Conservation (phyloP, 2,797 vertebrate species). For the Sarcoramphus papa region DNA sequence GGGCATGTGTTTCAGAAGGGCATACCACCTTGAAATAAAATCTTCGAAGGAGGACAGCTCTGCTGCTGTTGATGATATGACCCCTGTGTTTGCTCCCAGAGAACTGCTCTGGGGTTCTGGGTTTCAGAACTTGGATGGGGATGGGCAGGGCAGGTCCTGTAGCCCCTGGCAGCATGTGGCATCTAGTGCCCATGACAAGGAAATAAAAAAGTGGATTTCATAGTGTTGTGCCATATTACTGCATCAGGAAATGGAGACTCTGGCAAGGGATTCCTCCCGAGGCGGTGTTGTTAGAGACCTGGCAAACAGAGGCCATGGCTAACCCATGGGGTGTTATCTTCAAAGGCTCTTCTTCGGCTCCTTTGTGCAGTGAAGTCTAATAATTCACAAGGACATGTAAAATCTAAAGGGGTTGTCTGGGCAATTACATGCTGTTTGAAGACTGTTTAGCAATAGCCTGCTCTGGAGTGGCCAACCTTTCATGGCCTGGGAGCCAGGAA, state of each 20-base stretch:
- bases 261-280: not conserved
- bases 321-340: not conserved
- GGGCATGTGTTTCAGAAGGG: not conserved
- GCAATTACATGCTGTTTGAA: not conserved
- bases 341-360: not conserved
- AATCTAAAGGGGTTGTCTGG: not conserved
- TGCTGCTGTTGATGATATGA: not conserved
- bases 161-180: not conserved
- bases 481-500: not conserved
- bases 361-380: not conserved
- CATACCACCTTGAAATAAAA: not conserved
- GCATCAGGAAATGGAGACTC: not conserved
- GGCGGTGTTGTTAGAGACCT: not conserved
- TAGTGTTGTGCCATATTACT: not conserved
- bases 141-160: not conserved
- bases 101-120: not conserved
- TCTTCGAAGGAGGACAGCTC: not conserved
- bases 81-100: not conserved
- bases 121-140: not conserved
- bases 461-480: not conserved
- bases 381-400: not conserved
- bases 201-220: not conserved
- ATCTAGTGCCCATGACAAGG: not conserved
- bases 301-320: not conserved
- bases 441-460: not conserved